A percentile compares a stretch with the other conserved stretches of the same genome.
Conservation (phyloP, 2,797 vertebrate species). For the Spheniscus humboldti region DNA sequence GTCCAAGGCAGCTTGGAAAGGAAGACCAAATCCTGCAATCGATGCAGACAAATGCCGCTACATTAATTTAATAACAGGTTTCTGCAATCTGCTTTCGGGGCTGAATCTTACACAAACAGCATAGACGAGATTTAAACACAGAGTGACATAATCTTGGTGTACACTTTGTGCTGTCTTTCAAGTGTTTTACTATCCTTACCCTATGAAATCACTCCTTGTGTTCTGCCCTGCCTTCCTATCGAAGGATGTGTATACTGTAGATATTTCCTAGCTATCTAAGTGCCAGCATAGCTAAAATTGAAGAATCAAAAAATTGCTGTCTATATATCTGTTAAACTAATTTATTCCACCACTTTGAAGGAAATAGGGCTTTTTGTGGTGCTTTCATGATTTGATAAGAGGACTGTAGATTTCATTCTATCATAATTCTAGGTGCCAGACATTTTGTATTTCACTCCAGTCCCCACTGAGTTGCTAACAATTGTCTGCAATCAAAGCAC, state of each 20-base stretch:
- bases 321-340: neutral
- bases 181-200: neutral
- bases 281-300: neutral
- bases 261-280: neutral
- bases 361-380: neutral
- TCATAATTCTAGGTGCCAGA: neutral
- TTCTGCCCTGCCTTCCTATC: neutral
- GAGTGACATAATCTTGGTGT: neutral
- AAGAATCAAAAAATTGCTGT: neutral
- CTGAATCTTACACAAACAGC: neutral
- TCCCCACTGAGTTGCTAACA: neutral
- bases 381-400: slow-evolving; percentile 20
- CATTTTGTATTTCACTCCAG: neutral
- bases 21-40: slow-evolving; percentile 44
- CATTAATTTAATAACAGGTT: slow-evolving; percentile 46
- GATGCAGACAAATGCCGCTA: slow-evolving; percentile 30
- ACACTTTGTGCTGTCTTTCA: neutral
- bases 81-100: slow-evolving; percentile 26
- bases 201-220: neutral
- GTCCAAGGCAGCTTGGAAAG: slow-evolving; percentile 7
- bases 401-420: neutral
- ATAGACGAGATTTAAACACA: neutral
- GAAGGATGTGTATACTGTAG: neutral
- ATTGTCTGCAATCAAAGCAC: slow-evolving; percentile 6
- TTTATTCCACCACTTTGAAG: neutral